Base-by-base conservation (phyloP, 2,888 invertebrate genomes). In the Aricia artaxerxes region DNA sequence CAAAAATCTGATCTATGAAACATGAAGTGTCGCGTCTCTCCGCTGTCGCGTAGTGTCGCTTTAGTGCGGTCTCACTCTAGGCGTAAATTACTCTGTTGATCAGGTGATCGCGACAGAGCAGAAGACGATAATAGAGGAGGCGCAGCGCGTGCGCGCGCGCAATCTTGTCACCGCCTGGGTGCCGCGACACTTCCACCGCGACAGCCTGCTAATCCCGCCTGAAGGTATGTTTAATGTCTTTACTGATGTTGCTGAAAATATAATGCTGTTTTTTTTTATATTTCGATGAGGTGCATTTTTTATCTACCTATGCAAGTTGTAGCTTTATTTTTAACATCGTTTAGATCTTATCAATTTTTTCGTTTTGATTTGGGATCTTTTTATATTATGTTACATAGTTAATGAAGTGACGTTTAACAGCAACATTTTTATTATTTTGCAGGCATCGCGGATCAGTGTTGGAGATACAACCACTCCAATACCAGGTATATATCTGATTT, bases 71-170 rank as follows among this genome's bases (percentile, higher is more conserved):
- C 44, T 2, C 49, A 1, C 40, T 40, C 6, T 40, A 11, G 2
- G 9, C 11, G 49, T 49, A 49, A 49, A 11, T 9, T 49, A 69
- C 13, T 13, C 4, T 69, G 16, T n/a, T 3, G 73, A 60, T 0
- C 95, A 97, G 95, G 91, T 96, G 49, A 97, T 96, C 1, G 99
- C 99, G 0, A 99, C 99, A 0, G 97, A 98, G 80, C 97, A 98
- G 87, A 99, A 99, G 93, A 98, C 98, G 0, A 94, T 96, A 72
- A 94, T 99, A 77, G 99, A 99, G 86, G 98, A 99, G 88, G 97
- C 96, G 0, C 99, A 99, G 89, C 94, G 99, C 6, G 94, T 95
- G 24, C 95, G 96, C 0, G 97, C 97, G 0, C 94, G 97, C 1
- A 95, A 95, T 82, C 95, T 96, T 78, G 91, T 95, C 3, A 95